Evolutionary conservation across 2,797 vertebrate genomes (phyloP).

Genomic region (Todus mexicanus): DNA sequence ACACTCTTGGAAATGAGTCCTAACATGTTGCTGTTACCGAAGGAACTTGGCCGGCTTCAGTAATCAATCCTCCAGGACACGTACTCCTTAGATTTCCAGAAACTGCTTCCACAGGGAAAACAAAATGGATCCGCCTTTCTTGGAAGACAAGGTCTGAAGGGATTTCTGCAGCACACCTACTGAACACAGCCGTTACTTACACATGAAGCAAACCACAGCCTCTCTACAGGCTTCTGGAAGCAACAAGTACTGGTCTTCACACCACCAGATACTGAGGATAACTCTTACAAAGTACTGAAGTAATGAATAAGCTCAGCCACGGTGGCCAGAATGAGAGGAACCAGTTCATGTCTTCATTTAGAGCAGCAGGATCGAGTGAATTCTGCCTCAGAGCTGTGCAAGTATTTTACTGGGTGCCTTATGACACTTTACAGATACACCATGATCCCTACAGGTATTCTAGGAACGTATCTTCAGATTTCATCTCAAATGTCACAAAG

Average conservation of each 20-base stretch:
- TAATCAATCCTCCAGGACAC: neutral
- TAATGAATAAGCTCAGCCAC: neutral
- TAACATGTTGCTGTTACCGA: neutral
- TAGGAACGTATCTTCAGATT: neutral
- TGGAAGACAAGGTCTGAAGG: neutral
- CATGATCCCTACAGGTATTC: neutral
- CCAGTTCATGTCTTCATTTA: neutral
- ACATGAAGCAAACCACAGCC: neutral
- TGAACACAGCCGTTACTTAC: neutral
- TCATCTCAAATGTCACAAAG: neutral
- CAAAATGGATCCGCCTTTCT: neutral
- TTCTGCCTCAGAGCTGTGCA: neutral
- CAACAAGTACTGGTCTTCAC: neutral
- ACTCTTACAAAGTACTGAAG: neutral
- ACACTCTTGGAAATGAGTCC: neutral
- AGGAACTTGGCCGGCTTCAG: neutral
- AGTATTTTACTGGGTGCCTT: neutral
- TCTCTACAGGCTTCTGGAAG: neutral
- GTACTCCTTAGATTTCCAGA: neutral
- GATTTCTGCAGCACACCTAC: neutral
- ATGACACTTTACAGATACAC: neutral
- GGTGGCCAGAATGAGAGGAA: neutral
- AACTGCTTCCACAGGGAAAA: neutral
- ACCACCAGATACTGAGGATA: neutral
- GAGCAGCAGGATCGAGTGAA: neutral